phyloP scores from a whole-genome alignment of 2,797 vertebrate genomes.

The Coluber constrictor region DNA sequence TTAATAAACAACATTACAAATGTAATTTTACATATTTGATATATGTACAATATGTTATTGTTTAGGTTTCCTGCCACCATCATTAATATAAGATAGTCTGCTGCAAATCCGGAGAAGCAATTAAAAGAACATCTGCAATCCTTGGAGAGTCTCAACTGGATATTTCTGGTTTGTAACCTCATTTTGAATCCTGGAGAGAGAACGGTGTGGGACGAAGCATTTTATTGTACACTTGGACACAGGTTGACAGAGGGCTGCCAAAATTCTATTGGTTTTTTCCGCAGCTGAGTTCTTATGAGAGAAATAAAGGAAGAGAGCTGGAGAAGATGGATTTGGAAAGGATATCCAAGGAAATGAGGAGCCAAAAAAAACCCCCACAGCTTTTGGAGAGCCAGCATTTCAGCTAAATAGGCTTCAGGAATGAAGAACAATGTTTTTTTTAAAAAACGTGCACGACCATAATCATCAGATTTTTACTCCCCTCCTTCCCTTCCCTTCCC shows the following conservation, averaged over 20 bases:
- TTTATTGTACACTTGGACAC: constrained; percentile 13
- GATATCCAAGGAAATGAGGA: constrained; percentile 14
- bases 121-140: constrained; percentile 7
- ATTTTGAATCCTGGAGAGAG: neutral
- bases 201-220: neutral
- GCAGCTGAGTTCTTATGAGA: neutral
- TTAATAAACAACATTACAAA: neutral
- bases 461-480: neutral
- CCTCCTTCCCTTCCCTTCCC: neutral
- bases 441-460: neutral
- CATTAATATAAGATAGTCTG: neutral
- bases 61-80: neutral
- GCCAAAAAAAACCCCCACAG: neutral
- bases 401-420: neutral
- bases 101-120: constrained; percentile 1
- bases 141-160: neutral
- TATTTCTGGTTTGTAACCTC: constrained; percentile 6
- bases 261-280: neutral
- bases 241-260: constrained; percentile 7
- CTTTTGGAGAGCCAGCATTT: neutral
- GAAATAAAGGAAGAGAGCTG: neutral
- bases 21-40: neutral
- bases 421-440: neutral
- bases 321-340: neutral
- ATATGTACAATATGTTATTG: neutral